A percentile compares a stretch with the other conserved stretches of the same genome.
Evolutionary conservation across 2,888 invertebrate species (phyloP).

Genomic region (Drosophila neoperkinsi): DNA sequence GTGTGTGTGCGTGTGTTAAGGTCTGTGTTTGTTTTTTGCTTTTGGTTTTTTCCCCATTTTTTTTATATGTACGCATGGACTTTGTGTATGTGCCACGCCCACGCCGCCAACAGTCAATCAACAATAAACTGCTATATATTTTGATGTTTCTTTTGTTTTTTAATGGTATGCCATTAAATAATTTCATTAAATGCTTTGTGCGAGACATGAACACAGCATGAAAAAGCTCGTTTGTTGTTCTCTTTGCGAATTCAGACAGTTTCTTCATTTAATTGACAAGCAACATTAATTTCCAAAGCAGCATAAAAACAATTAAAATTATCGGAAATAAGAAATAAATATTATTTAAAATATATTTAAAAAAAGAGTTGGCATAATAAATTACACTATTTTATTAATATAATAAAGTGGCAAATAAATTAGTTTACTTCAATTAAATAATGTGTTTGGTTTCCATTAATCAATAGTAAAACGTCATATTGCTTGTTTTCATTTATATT

Average conservation of each 20-base stretch:
- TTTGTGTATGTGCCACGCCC: slow-evolving; percentile 37
- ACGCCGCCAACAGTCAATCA: slow-evolving; percentile 54
- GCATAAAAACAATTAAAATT: slow-evolving; percentile 14
- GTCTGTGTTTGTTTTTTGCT: slow-evolving; percentile 30
- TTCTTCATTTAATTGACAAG: slow-evolving; percentile 54
- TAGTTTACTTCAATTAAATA: not conserved
- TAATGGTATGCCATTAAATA: slow-evolving; percentile 77
- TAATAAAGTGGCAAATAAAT: not conserved
- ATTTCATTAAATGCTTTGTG: slow-evolving; percentile 77
- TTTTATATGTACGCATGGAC: slow-evolving; percentile 19
- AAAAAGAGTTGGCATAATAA: not conserved
- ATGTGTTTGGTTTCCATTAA: not conserved
- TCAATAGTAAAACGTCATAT: not conserved
- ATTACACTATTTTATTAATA: not conserved
- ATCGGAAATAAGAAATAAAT: slow-evolving; percentile 15
- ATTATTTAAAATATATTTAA: slow-evolving; percentile 10
- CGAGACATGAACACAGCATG: slow-evolving; percentile 43
- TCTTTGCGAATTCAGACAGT: slow-evolving; percentile 40
- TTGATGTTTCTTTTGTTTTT: slow-evolving; percentile 62
- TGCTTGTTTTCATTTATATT: not conserved
- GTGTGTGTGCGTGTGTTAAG: slow-evolving; percentile 12
- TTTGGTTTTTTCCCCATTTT: slow-evolving; percentile 18
- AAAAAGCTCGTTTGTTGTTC: slow-evolving; percentile 45
- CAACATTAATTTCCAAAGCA: slow-evolving; percentile 17
- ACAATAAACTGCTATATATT: slow-evolving; percentile 44